Conservation (phyloP, 92 coral and sea anemone genomes). For the Phenganax stokvisi region DNA sequence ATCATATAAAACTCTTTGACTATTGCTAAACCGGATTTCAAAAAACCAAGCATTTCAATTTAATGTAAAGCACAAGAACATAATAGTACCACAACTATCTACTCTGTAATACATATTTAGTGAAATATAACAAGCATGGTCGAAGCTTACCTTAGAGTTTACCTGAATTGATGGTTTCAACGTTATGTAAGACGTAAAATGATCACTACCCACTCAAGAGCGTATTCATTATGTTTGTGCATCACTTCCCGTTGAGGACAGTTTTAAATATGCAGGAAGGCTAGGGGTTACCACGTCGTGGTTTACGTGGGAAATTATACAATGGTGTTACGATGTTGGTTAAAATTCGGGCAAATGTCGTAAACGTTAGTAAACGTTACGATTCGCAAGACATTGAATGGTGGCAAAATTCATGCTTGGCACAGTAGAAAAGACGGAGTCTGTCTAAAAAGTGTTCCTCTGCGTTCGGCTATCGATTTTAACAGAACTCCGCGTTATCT, state of each 20-base stretch:
- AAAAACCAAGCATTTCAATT: not conserved
- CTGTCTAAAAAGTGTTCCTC: no score
- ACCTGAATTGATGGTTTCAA: not conserved
- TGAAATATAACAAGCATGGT: not conserved
- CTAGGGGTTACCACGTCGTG: no score
- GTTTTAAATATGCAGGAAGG: not conserved
- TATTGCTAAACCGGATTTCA: conserved; percentile 12
- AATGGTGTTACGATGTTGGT: no score
- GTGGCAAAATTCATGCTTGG: no score
- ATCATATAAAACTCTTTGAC: conserved; percentile 16
- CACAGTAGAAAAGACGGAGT: no score
- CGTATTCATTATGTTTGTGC: not conserved
- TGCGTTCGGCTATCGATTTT: no score
- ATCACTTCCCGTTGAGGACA: conserved; percentile 19
- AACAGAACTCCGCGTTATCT: no score
- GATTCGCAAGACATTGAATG: no score
- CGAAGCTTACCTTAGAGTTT: not conserved
- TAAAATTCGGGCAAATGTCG: no score
- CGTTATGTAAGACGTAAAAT: not conserved
- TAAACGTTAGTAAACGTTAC: no score
- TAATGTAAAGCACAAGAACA: not conserved
- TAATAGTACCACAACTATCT: not conserved
- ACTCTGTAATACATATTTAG: not conserved
- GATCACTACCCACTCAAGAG: conserved; percentile 18
- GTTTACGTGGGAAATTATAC: no score